Base-by-base conservation (phyloP, 2,888 invertebrate genomes). In the Ectobius pallidus region DNA sequence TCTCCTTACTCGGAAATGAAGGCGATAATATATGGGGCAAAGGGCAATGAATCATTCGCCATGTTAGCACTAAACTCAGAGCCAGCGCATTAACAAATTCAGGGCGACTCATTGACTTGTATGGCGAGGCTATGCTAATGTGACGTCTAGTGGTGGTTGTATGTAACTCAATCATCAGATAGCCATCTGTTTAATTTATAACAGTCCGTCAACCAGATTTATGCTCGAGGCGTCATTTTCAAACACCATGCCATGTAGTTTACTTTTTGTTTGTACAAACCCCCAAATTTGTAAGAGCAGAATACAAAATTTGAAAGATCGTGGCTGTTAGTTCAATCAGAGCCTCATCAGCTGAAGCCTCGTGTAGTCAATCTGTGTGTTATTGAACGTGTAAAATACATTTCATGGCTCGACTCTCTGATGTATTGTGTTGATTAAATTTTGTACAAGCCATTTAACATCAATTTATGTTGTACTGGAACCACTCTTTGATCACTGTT, bases 391-490 rank as follows among this genome's bases (percentile, higher is more conserved):
- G 58, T 1, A 11, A 32, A 30, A 58, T 58, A 30, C 25, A 58
- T 58, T 58, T 30, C 58, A 58, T 25, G 58, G 27, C 6, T n/a
- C 4, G 16, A 1, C n/a, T 58, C n/a, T 30, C 27, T 30, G 16
- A 58, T 58, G n/a, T n/a, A 58, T 30, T 58, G 30, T 30, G 27
- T 4, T 58, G n/a, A 58, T 58, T 30, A 32, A 58, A 58, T 58
- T 6, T 30, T 25, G n/a, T 30, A 20, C 30, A 16, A n/a, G 32
- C 58, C 58, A 58, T 58, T 58, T 58, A 58, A 58, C 27, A 58
- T 58, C 58, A 58, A 58, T 58, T 30, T 52, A 25, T 52, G 18
- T 16, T 49, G 11, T 14, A 52, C 1, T 9, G 1, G 3, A 4
- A 22, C 52, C 1, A 3, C 11, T 2, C 3, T 9, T 22, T 1